phyloP scores from a whole-genome alignment of 2,797 vertebrate genomes.

The Phylloscopus collybita region DNA sequence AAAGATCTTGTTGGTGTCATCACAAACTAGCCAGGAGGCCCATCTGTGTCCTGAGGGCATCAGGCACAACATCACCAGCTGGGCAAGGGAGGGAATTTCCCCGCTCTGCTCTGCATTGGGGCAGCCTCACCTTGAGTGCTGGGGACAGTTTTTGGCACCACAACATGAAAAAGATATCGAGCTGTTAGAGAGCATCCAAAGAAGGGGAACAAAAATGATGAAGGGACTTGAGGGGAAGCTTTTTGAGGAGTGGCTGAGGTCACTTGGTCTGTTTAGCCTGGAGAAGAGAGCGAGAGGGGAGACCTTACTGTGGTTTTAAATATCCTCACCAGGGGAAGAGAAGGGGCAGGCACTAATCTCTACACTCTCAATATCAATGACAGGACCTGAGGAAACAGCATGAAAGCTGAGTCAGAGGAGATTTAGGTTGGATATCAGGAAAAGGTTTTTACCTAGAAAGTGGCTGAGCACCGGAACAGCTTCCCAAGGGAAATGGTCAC shows the following conservation, averaged over 20 bases:
- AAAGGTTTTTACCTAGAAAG: neutral
- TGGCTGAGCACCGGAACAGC: neutral
- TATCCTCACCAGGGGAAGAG: neutral
- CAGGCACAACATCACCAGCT: accelerated
- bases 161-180: neutral
- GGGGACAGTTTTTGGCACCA: accelerated
- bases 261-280: neutral
- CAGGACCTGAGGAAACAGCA: neutral
- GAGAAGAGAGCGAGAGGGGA: neutral
- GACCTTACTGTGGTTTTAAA: neutral
- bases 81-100: accelerated
- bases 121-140: accelerated
- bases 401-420: neutral
- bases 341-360: neutral
- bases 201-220: no score
- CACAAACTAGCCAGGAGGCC: accelerated
- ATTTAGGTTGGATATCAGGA: neutral
- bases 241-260: neutral
- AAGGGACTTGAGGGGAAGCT: neutral
- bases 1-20: neutral
- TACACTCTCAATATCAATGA: neutral
- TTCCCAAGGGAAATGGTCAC: accelerated
- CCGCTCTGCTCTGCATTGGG: accelerated
- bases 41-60: accelerated
- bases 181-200: accelerated